These are phyloP conservation scores for Narcine bancroftii DNA, from an alignment of 2,113 vertebrate species.

Conservation along the genomic window DNA sequence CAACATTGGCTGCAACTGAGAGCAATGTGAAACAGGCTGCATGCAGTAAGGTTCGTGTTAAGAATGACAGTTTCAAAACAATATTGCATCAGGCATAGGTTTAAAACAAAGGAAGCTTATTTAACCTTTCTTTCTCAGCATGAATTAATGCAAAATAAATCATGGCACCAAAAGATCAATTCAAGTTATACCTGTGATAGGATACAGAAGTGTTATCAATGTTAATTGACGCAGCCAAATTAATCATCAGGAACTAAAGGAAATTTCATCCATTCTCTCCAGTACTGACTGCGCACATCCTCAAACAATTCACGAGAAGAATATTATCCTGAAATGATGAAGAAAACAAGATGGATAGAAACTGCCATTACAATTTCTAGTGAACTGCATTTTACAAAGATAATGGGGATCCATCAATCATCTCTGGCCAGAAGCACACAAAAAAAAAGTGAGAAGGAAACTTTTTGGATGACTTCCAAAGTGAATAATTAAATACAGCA, in stretches of 20 bases:
- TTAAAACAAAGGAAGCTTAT: not conserved
- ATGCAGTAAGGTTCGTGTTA: not conserved
- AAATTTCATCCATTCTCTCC: not conserved
- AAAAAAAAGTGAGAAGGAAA: not conserved
- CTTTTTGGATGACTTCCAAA: slow-evolving; percentile 11
- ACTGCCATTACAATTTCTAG: not conserved
- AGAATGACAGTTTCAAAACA: not conserved
- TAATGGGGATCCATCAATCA: not conserved
- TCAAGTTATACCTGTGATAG: not conserved
- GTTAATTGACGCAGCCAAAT: not conserved
- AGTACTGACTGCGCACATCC: not conserved
- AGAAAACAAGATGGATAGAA: not conserved
- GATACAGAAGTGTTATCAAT: not conserved
- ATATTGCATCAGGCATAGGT: not conserved
- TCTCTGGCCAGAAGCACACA: not conserved
- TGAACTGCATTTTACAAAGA: not conserved
- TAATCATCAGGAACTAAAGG: not conserved
- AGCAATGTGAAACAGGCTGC: not conserved
- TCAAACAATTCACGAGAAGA: not conserved
- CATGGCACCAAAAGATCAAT: not conserved
- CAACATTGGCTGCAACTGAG: not conserved
- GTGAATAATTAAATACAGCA: not conserved
- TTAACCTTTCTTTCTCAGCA: not conserved
- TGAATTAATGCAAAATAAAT: not conserved
- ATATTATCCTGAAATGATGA: not conserved